Base-by-base conservation (phyloP, 2,888 invertebrate species). In the Diaphora mendica region DNA sequence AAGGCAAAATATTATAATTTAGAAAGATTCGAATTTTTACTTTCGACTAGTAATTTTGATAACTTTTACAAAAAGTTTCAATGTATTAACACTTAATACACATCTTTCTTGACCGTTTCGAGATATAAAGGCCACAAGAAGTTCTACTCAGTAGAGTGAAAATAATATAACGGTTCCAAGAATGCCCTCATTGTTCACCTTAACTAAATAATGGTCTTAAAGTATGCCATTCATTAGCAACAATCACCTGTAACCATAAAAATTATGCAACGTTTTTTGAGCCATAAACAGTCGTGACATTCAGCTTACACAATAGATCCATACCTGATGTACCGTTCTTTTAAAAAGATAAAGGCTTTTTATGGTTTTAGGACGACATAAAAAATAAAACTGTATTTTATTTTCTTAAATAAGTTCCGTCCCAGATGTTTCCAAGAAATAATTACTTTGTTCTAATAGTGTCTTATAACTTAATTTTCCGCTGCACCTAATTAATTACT, bases 211-310 rank as follows among this genome's bases (percentile, higher is more conserved):
- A 85, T 81, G 72, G 81, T 30, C 30, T 83, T 79, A 77, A 80
- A 84, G 73, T 79, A 79, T 78, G 72, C 86, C 86, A 88, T 88
- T 88, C 84, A 88, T 85, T 85, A 77, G 65, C 68, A 87, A 91
- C 88, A 90, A 89, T 89, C 84, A 88, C 87, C 87, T 89, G 86
- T 78, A 71, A 83, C 86, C 89, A 86, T 91, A 90, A 90, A 83
- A 90, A 91, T 91, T 91, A 88, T 86, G 86, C 91, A 94, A 93
- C 82, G 77, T 89, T 89, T 90, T 91, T 88, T 84, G 82, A 77
- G 77, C 82, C 83, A 86, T 91, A 91, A 91, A 91, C 90, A 90
- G 86, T 92, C 89, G 85, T 86, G 84, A 82, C 87, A 83, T 89
- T 90, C 88, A 81, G 84, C 86, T 84, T 74, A 82, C 85, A 93